Evolutionary conservation across 2,888 invertebrate species (phyloP).

Genomic region (Monoplex corrugatus): DNA sequence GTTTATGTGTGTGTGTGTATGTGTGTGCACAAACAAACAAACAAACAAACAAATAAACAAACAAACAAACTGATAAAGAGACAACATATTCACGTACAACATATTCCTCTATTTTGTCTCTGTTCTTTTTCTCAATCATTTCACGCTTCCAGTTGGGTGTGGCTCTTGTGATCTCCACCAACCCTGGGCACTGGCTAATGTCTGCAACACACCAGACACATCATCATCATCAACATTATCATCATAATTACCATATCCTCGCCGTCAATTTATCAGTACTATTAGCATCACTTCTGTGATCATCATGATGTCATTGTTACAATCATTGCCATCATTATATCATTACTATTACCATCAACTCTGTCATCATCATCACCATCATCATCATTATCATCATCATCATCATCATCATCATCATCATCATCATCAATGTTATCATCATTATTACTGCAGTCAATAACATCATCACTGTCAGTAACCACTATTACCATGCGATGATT

Average conservation of each 20-base stretch:
- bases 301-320: neutral
- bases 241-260: too few relatives aligned
- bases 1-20: too few relatives aligned
- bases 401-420: neutral
- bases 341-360: neutral
- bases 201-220: slow-evolving; percentile 60
- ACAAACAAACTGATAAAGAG: neutral
- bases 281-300: too few relatives aligned
- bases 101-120: slow-evolving; percentile 75
- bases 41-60: neutral
- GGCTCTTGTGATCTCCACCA: slow-evolving; percentile 70
- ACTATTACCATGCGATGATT: too few relatives aligned
- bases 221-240: neutral
- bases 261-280: too few relatives aligned
- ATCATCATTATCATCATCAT: neutral
- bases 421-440: neutral
- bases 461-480: neutral
- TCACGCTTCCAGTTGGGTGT: slow-evolving; percentile 77
- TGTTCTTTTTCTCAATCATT: slow-evolving; percentile 79
- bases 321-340: neutral
- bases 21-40: neutral
- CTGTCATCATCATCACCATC: slow-evolving; percentile 3
- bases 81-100: slow-evolving; percentile 65
- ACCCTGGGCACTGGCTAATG: slow-evolving; percentile 73
- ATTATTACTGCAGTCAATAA: neutral